A percentile compares a stretch with the other conserved stretches of the same genome.
These are phyloP conservation scores for Nothobranchius kuhntae DNA, from an alignment of 2,113 vertebrate genomes.

Conservation along the genomic window DNA sequence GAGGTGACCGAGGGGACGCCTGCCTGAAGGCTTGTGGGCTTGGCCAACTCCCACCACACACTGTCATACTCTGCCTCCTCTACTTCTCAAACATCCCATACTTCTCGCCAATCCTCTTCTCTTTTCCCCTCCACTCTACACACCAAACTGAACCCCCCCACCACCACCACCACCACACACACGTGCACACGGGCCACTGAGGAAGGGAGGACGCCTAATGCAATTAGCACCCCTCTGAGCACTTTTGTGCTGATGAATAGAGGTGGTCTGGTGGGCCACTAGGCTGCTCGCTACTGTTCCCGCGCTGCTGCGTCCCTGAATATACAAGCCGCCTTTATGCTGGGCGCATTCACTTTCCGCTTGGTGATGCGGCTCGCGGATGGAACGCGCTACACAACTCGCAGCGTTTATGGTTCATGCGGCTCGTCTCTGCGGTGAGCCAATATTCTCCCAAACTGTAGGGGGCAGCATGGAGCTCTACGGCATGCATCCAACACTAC, in stretches of 20 bases:
- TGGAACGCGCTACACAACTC: too few relatives aligned
- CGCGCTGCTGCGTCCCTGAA: slow-evolving; percentile 65
- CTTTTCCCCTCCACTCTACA: slow-evolving; percentile 22
- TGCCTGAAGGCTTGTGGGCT: slow-evolving; percentile 67
- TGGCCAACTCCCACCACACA: slow-evolving; percentile 66
- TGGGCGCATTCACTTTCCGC: too few relatives aligned
- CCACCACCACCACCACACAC: slow-evolving; percentile 23
- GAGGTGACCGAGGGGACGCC: slow-evolving; percentile 80
- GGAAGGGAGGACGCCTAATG: slow-evolving; percentile 75
- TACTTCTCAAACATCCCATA: slow-evolving; percentile 68
- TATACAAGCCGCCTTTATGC: slow-evolving; percentile 57
- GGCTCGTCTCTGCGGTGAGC: too few relatives aligned
- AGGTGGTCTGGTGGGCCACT: slow-evolving; percentile 76
- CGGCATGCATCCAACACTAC: too few relatives aligned
- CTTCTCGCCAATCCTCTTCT: slow-evolving; percentile 57
- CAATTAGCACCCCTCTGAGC: slow-evolving; percentile 82
- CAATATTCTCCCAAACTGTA: too few relatives aligned
- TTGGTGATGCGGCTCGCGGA: too few relatives aligned
- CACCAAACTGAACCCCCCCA: slow-evolving; percentile 24
- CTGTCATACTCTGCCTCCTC: slow-evolving; percentile 54
- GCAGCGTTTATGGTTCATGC: too few relatives aligned
- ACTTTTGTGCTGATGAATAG: slow-evolving; percentile 82
- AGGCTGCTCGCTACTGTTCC: slow-evolving; percentile 65
- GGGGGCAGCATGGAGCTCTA: too few relatives aligned
- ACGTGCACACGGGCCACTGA: slow-evolving; percentile 49